A percentile compares a stretch with the other conserved stretches of the same genome.
Conservation (phyloP, 2,888 invertebrate species). For the Cerceris ruficornis region DNA sequence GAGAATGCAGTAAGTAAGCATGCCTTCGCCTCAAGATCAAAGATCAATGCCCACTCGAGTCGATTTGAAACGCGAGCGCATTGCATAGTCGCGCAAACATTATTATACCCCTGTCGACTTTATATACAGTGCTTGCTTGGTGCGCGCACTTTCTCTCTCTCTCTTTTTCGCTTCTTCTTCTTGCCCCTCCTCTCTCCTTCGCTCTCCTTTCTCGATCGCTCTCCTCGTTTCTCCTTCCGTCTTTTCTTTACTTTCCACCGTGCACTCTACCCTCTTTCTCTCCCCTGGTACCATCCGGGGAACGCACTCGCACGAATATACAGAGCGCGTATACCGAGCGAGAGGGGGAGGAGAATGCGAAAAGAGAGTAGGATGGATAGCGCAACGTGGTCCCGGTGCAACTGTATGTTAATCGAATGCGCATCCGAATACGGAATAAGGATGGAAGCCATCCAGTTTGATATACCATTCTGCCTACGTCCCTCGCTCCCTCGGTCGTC, state of each 20-base stretch:
- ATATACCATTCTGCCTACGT: constrained; percentile 69
- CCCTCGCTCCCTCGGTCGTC: constrained; percentile 55
- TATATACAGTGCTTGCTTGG: constrained; percentile 67
- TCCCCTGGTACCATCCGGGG: constrained; percentile 7
- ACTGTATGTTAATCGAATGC: constrained; percentile 80
- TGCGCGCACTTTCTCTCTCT: constrained; percentile 47
- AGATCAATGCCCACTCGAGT: constrained; percentile 69
- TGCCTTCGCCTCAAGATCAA: constrained; percentile 66
- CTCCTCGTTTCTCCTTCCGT: constrained; percentile 6
- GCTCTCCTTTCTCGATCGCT: constrained; percentile 4
- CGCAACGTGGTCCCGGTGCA: constrained; percentile 68
- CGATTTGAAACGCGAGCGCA: constrained; percentile 68
- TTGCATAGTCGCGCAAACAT: constrained; percentile 71
- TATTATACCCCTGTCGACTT: constrained; percentile 70
- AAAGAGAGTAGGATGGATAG: constrained; percentile 72
- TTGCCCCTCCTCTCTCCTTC: constrained; percentile 2
- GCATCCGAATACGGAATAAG: constrained; percentile 79
- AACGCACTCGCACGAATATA: constrained; percentile 51
- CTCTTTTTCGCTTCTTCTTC: background rate
- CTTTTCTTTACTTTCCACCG: background rate
- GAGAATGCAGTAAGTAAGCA: constrained; percentile 62
- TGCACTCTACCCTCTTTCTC: background rate
- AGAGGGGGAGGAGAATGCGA: constrained; percentile 60
- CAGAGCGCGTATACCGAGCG: constrained; percentile 38
- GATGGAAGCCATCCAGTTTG: constrained; percentile 71